Evolutionary conservation across 2,888 invertebrate species (phyloP), one percentile per base, ranked within the genome.

Genomic region (Sycophila texana): DNA sequence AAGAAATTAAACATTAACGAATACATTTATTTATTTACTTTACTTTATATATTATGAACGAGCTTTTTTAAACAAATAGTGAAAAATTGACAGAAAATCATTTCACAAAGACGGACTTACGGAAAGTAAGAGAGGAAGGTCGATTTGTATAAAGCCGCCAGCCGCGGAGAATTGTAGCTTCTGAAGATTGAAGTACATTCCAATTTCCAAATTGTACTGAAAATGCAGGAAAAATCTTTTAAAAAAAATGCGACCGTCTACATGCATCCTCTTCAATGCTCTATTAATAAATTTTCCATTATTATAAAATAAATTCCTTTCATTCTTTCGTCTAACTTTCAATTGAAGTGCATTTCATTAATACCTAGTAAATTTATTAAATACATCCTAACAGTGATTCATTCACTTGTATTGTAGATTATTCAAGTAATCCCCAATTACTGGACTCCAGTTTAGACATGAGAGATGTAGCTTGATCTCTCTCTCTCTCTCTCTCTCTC

Each of bases 191-290:
- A 87, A 87, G 39, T 87, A 85, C 47, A 84, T 79, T 12, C 77
- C 84, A n/a, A 83, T 84, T 22, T 87, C 86, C 22, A 84, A 53
- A 49, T 82, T 84, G 55, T 86, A 83, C 87, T 87, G 79, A 47
- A 82, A 82, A 82, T 79, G 10, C 47, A 53, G 18, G 10, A 49
- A 14, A 20, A 7, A 53, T 39, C 18, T 18, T 20, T 12, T 47
- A 18, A 60, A 60, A 22, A n/a, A 55, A 1, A 2, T 51, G 2
- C 13, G 2, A 2, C 4, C 16, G 60, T 30, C 22, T 26, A 22
- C 2, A 14, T 3, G 60, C 4, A 30, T 30, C 2, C 30, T 4
- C 30, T 4, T 30, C 30, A 30, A 3, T 4, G 30, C 30, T 2
- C 30, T 3, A 4, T 3, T 30, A 2, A 4, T 30, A 2, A 4